phyloP scores from a whole-genome alignment of 2,888 invertebrate genomes.

The Ormia ochracea region DNA sequence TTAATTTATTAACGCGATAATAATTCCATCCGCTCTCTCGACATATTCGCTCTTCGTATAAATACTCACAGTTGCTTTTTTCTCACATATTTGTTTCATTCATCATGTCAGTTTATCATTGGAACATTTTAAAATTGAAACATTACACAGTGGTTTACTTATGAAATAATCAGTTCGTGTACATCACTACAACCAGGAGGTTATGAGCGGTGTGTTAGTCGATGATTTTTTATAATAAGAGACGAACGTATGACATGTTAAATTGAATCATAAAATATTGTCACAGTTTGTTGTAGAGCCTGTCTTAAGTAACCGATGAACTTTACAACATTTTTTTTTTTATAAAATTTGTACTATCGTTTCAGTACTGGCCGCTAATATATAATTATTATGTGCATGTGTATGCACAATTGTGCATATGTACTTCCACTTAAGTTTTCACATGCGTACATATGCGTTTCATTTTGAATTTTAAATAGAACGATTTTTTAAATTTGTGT shows the following conservation, averaged over 20 bases:
- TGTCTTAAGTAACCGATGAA: too few relatives aligned
- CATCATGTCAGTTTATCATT: neutral
- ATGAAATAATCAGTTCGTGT: constrained; percentile 29
- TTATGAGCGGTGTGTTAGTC: constrained; percentile 7
- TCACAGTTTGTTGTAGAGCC: neutral
- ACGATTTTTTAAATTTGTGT: too few relatives aligned
- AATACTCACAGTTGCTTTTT: too few relatives aligned
- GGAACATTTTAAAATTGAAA: constrained; percentile 38
- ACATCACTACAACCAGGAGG: constrained; percentile 2
- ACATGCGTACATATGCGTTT: too few relatives aligned
- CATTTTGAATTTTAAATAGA: too few relatives aligned
- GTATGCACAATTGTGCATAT: too few relatives aligned
- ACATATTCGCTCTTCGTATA: too few relatives aligned
- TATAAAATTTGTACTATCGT: too few relatives aligned
- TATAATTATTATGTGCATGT: too few relatives aligned
- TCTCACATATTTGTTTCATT: neutral
- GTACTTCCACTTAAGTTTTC: too few relatives aligned
- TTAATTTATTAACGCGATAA: neutral
- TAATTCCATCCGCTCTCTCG: neutral
- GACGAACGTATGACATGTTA: neutral
- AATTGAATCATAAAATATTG: constrained; percentile 22
- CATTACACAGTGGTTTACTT: constrained; percentile 6
- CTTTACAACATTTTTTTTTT: too few relatives aligned
- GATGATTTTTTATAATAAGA: constrained; percentile 1
- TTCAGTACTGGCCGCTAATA: too few relatives aligned